Evolutionary conservation across 2,888 invertebrate species (phyloP).

Genomic region (Rhogogaster chlorosoma): DNA sequence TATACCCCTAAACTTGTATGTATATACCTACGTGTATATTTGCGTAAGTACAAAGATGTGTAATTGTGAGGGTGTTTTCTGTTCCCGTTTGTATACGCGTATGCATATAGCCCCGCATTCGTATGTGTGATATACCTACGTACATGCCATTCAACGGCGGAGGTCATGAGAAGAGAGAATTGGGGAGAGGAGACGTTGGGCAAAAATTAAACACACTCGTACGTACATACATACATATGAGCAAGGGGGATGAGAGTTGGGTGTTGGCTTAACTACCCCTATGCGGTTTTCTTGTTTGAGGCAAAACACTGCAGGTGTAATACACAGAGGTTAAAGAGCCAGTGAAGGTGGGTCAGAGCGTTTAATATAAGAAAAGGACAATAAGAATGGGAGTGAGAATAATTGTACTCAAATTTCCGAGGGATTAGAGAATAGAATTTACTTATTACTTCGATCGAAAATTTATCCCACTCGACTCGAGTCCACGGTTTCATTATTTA

Average conservation of each 20-base stretch:
- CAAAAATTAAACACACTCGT: constrained; percentile 16
- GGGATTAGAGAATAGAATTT: background rate
- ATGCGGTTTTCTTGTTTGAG: constrained; percentile 6
- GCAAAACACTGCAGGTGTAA: background rate
- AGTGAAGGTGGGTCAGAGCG: background rate
- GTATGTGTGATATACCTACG: background rate
- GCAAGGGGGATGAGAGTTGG: background rate
- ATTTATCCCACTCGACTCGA: background rate
- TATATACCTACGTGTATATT: background rate
- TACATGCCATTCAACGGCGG: background rate
- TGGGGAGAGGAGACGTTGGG: background rate
- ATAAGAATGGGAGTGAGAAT: background rate
- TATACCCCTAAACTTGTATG: background rate
- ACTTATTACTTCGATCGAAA: background rate
- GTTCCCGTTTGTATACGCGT: background rate
- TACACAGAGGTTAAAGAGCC: background rate
- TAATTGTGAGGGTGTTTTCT: background rate
- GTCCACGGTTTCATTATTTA: background rate
- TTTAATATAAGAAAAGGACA: background rate
- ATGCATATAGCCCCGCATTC: background rate
- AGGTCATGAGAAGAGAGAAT: background rate
- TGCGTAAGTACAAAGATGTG: background rate
- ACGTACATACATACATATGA: background rate
- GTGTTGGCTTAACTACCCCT: background rate
- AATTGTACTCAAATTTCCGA: background rate